Evolutionary conservation across 1,140 invertebrate genomes (phyloP).

Genomic region (Bicyclus anynana): DNA sequence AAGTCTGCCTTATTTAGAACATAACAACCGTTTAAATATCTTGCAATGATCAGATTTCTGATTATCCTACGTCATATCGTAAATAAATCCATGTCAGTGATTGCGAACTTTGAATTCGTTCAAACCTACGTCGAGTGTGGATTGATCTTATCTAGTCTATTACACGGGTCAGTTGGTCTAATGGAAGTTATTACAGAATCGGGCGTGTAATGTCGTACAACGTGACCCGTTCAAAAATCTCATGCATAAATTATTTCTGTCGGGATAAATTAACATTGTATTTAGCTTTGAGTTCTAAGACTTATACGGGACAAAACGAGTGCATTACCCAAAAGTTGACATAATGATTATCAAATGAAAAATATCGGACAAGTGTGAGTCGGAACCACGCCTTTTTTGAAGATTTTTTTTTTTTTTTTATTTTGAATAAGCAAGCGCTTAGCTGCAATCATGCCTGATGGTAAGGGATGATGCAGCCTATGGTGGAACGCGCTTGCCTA

Average conservation of each 20-base stretch:
- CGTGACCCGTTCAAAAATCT: background rate
- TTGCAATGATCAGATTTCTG: too few species aligned
- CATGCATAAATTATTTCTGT: slow-evolving; percentile 2
- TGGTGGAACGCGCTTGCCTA: too few species aligned
- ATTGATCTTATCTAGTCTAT: slow-evolving; percentile 12
- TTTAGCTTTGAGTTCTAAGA: background rate
- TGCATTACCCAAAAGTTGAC: too few species aligned
- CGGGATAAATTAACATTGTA: background rate
- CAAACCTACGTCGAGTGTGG: background rate
- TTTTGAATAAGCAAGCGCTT: too few species aligned
- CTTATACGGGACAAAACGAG: background rate
- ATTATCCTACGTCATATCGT: too few species aligned
- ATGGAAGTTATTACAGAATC: slow-evolving; percentile 10
- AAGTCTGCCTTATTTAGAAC: too few species aligned
- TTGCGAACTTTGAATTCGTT: background rate
- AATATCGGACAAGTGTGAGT: too few species aligned
- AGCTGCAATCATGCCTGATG: too few species aligned
- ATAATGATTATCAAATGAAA: background rate
- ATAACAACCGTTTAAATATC: too few species aligned
- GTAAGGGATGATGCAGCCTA: too few species aligned
- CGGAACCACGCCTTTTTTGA: too few species aligned
- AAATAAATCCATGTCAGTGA: background rate
- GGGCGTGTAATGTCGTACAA: slow-evolving; percentile 9
- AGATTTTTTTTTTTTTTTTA: too few species aligned
- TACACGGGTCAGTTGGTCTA: slow-evolving; percentile 17